Evolutionary conservation across 2,797 vertebrate species (phyloP).

Genomic region (Pitangus sulphuratus): DNA sequence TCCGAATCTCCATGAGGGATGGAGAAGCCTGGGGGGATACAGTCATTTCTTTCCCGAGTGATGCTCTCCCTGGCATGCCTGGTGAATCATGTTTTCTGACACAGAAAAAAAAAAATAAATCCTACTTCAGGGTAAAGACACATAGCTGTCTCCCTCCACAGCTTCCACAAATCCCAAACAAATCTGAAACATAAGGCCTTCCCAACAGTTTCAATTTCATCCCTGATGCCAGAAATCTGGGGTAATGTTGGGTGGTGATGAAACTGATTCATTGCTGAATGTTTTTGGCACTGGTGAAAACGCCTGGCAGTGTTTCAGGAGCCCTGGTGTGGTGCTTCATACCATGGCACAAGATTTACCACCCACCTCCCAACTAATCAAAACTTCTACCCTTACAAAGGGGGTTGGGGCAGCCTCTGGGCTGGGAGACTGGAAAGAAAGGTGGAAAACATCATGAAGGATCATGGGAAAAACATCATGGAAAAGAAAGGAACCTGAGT

Average conservation of each 20-base stretch:
- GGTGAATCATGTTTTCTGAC: background rate
- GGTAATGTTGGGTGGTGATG: background rate
- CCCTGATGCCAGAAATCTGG: background rate
- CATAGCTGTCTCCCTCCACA: accelerated
- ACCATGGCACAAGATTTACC: background rate
- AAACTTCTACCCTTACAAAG: background rate
- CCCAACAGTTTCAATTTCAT: background rate
- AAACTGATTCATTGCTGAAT: background rate
- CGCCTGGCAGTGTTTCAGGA: background rate
- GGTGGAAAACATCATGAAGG: background rate
- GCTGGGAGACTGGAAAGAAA: background rate
- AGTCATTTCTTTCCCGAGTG: accelerated
- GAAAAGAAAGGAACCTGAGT: background rate
- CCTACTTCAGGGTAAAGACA: background rate
- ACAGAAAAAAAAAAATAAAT: background rate
- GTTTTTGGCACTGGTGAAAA: background rate
- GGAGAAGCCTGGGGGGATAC: background rate
- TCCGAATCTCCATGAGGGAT: background rate
- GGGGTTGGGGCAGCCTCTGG: background rate
- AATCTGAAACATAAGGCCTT: background rate
- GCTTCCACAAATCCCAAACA: background rate
- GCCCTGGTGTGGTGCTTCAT: background rate
- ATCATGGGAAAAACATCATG: background rate
- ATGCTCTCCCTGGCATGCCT: background rate
- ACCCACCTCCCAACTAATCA: background rate